A percentile compares a stretch with the other conserved stretches of the same genome.
phyloP scores from a whole-genome alignment of 2,888 invertebrate genomes.

The Drosophila subsilvestris region DNA sequence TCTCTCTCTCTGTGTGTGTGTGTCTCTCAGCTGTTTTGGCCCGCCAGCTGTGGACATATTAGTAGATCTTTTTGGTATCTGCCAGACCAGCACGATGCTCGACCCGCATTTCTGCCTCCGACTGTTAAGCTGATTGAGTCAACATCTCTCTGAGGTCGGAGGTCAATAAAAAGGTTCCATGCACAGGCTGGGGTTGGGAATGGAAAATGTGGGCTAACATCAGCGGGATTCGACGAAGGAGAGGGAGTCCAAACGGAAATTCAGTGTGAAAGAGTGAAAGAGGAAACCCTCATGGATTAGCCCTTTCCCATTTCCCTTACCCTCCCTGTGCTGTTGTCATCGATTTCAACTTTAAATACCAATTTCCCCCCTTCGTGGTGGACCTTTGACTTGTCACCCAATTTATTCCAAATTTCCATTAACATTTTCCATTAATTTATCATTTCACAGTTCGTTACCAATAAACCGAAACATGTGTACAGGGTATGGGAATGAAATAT shows the following conservation, averaged over 20 bases:
- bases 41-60: slow-evolving; percentile 55
- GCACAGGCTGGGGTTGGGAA: background rate
- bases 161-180: slow-evolving; percentile 26
- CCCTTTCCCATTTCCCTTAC: slow-evolving; percentile 1
- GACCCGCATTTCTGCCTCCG: slow-evolving; percentile 27
- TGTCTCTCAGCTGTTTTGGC: slow-evolving; percentile 23
- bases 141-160: slow-evolving; percentile 26
- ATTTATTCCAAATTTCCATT: slow-evolving; percentile 30
- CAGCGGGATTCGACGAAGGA: background rate
- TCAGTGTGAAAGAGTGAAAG: background rate
- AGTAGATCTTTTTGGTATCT: slow-evolving; percentile 31
- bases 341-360: background rate
- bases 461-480: slow-evolving; percentile 4
- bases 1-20: background rate
- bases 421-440: slow-evolving; percentile 49
- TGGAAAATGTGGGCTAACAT: slow-evolving; percentile 39
- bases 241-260: slow-evolving; percentile 6
- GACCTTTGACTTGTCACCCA: slow-evolving; percentile 25
- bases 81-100: background rate
- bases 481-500: slow-evolving; percentile 21
- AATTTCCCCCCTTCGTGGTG: background rate
- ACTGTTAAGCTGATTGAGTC: slow-evolving; percentile 39
- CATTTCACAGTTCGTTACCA: slow-evolving; percentile 41
- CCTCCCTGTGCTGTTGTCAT: slow-evolving; percentile 10
- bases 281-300: slow-evolving; percentile 2